Evolutionary conservation across 2,888 invertebrate species (phyloP).

Genomic region (Encarsia formosa): DNA sequence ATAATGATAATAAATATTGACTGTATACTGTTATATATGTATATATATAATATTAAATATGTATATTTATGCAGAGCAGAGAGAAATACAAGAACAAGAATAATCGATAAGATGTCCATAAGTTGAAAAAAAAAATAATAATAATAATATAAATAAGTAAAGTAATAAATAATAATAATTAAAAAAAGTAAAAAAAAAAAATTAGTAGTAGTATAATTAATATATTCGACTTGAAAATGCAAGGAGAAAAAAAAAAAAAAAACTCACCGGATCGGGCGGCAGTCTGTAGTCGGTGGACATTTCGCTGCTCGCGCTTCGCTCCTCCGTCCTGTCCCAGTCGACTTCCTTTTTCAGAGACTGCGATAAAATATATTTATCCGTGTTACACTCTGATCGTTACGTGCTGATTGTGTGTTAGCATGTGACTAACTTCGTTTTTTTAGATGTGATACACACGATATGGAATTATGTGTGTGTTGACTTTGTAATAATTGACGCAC

Average conservation of each 20-base stretch:
- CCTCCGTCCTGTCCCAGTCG: conserved; percentile 74
- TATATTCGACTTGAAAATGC: too few species aligned
- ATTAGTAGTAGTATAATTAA: too few species aligned
- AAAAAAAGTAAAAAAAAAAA: too few species aligned
- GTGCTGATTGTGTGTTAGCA: conserved; percentile 2
- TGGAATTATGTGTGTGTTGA: too few species aligned
- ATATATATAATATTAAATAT: conserved; percentile 34
- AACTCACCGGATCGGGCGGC: conserved; percentile 77
- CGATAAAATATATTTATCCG: conserved; percentile 41
- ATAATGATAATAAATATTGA: conserved; percentile 28
- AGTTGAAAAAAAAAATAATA: conserved; percentile 30
- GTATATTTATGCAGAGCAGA: conserved; percentile 45
- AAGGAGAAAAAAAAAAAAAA: too few species aligned
- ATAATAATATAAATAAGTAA: too few species aligned
- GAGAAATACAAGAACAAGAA: conserved; percentile 45
- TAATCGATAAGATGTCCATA: conserved; percentile 39
- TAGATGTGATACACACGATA: too few species aligned
- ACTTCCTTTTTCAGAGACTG: conserved; percentile 88
- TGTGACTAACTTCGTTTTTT: background rate
- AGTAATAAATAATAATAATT: too few species aligned
- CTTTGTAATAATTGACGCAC: too few species aligned
- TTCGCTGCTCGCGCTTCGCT: conserved; percentile 75
- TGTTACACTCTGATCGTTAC: conserved; percentile 7
- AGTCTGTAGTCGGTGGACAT: conserved; percentile 75
- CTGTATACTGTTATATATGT: conserved; percentile 27